phyloP scores from a whole-genome alignment of 2,888 invertebrate genomes.

The Heliconius ethilla region DNA sequence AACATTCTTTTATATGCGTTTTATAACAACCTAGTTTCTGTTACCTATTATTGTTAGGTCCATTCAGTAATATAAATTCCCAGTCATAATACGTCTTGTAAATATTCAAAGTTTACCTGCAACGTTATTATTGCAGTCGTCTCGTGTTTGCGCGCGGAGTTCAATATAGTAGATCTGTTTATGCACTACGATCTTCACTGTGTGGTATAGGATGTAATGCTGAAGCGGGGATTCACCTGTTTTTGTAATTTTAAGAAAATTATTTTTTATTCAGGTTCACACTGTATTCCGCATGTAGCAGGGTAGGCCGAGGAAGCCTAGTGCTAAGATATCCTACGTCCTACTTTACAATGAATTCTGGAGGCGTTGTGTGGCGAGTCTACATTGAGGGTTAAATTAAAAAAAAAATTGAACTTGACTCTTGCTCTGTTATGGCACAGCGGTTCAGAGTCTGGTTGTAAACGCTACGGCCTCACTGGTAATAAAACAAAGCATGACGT shows the following conservation, averaged over 20 bases:
- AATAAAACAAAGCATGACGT: no score
- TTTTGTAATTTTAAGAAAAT: neutral
- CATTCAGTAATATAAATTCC: slow-evolving; percentile 10
- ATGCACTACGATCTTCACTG: slow-evolving; percentile 46
- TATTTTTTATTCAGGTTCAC: neutral
- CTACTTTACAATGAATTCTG: no score
- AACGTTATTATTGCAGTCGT: slow-evolving; percentile 45
- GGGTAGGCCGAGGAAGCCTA: no score
- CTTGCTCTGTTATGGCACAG: no score
- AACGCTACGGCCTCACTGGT: no score
- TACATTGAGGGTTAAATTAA: no score
- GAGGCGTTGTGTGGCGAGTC: no score
- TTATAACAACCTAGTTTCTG: neutral
- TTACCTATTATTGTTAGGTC: neutral
- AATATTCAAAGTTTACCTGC: slow-evolving; percentile 33
- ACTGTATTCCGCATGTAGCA: no score
- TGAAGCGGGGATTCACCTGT: neutral
- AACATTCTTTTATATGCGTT: neutral
- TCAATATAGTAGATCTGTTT: slow-evolving; percentile 45
- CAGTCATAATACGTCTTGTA: slow-evolving; percentile 10
- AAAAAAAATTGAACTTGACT: no score
- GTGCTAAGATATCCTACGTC: no score
- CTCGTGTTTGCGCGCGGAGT: slow-evolving; percentile 44
- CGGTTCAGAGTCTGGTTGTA: no score
- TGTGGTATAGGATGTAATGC: neutral